phyloP scores from a whole-genome alignment of 2,888 invertebrate genomes.

The Rhagonycha lutea region DNA sequence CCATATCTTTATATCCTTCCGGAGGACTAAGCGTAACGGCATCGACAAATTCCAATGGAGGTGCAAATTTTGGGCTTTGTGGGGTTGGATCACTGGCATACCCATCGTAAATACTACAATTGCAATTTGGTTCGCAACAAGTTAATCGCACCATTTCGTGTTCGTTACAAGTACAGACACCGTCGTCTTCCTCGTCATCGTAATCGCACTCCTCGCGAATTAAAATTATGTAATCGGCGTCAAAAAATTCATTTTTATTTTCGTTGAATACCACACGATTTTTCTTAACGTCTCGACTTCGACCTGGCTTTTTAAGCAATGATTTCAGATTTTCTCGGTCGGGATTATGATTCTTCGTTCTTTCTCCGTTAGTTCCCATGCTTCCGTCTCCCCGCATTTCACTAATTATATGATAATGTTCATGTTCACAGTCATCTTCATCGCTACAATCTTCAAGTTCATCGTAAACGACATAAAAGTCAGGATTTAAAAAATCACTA shows the following conservation, averaged over 20 bases:
- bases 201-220: constrained; percentile 87
- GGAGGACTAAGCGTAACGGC: constrained; percentile 88
- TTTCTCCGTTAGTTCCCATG: constrained; percentile 54
- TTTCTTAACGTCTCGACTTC: constrained; percentile 59
- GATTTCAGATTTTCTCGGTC: constrained; percentile 70
- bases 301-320: constrained; percentile 75
- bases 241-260: constrained; percentile 87
- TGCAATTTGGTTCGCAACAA: constrained; percentile 71
- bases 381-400: constrained; percentile 50
- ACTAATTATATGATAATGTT: constrained; percentile 28
- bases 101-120: constrained; percentile 50
- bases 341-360: constrained; percentile 59
- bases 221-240: constrained; percentile 89
- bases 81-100: constrained; percentile 46
- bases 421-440: constrained; percentile 38
- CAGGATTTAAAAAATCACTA: constrained; percentile 36
- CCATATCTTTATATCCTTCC: constrained; percentile 89
- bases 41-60: constrained; percentile 74
- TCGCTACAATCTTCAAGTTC: constrained; percentile 44
- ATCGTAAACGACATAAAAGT: constrained; percentile 50
- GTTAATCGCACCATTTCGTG: constrained; percentile 67
- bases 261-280: constrained; percentile 87
- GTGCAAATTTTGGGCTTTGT: constrained; percentile 66
- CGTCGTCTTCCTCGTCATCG: constrained; percentile 77
- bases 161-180: constrained; percentile 72